Base-by-base conservation (phyloP, 2,113 vertebrate genomes). In the Platycercus adscitus region DNA sequence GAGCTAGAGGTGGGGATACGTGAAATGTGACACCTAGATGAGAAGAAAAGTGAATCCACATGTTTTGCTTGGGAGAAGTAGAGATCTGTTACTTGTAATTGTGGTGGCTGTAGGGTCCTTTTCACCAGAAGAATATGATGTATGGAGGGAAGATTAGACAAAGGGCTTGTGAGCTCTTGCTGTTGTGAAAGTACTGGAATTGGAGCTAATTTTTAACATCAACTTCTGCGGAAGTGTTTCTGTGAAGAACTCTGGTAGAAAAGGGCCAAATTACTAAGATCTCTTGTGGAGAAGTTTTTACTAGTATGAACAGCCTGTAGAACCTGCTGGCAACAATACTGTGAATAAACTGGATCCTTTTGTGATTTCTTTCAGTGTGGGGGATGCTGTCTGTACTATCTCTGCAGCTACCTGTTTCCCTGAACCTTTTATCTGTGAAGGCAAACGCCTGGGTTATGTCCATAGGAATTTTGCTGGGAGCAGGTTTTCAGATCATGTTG, bases 351-450 rank as follows among this genome's bases (percentile, higher is more conserved):
- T 31, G 5, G 1, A 43, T 64, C 37, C 37, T 43, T 85, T 7
- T 93, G 20, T 96, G 84, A 26, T 77, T 95, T 61, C 83, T 96
- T 98, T 53, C 89, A 99, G 99, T 55, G 99, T 99, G 41, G 99
- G 99, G 18, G 99, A 99, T 89, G 99, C 99, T 10, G 81, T 99
- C 39, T 99, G 99, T 96, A 99, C 99, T 87, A 99, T 99, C 91
- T 99, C 99, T 7, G 98, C 99, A 1, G 99, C 99, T 35, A 98
- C 99, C 64, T 99, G 99, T 73, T 99, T 99, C 96, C 99, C 98
- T 1, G 99, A 99, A 91, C 99, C 99, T 2, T 99, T 99, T 95
- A 97, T 99, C 98, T 99, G 15, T 14, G 99, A 99, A 94, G 99
- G 99, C 19, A 99, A 99, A 43, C 98, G 99, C 5, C 97, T 99